Evolutionary conservation across 2,113 vertebrate species (phyloP).

Genomic region (Neogale vison): DNA sequence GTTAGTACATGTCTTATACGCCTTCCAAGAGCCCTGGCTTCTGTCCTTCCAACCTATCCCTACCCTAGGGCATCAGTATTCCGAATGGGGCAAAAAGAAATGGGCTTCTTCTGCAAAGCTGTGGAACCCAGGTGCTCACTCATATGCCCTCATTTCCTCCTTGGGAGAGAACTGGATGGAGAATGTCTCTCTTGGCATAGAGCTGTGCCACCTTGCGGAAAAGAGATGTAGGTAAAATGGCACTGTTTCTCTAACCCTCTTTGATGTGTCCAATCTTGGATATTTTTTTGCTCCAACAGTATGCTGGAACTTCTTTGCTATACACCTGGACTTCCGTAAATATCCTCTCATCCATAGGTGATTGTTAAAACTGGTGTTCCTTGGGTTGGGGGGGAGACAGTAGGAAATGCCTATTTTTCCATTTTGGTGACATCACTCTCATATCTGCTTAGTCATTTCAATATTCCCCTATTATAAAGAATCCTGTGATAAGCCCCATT

Average conservation of each 20-base stretch:
- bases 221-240: background rate
- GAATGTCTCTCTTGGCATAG: background rate
- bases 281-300: background rate
- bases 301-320: background rate
- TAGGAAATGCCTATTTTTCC: background rate
- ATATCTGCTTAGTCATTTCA: background rate
- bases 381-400: background rate
- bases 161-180: background rate
- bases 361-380: background rate
- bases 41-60: background rate
- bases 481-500: background rate
- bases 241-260: background rate
- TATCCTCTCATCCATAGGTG: background rate
- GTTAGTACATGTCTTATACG: background rate
- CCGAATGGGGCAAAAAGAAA: background rate
- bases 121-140: background rate
- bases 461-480: background rate
- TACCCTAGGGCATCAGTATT: background rate
- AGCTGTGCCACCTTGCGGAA: background rate
- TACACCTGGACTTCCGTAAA: background rate
- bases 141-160: background rate
- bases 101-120: background rate
- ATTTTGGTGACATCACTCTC: background rate
- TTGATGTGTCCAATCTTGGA: background rate
- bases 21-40: background rate